A percentile compares a stretch with the other conserved stretches of the same genome.
phyloP scores from a whole-genome alignment of 1,140 invertebrate species.

The Drosophila punjabiensis region DNA sequence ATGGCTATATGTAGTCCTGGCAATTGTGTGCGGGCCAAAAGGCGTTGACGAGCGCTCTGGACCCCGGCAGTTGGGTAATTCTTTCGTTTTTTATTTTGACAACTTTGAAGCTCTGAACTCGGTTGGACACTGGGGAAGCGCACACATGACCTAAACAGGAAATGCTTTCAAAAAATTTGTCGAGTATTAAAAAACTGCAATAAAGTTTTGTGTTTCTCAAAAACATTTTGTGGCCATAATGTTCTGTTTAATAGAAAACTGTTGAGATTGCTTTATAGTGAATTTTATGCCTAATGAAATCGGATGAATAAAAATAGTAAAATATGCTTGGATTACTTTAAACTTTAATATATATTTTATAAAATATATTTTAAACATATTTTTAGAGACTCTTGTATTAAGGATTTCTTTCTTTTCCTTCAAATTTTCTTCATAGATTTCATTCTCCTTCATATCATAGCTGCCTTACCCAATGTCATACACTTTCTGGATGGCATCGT shows the following conservation, averaged over 20 bases:
- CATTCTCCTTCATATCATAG: conserved; percentile 1
- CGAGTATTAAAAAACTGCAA: not conserved
- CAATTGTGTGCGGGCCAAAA: conserved; percentile 44
- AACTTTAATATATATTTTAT: not conserved
- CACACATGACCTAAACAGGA: not conserved
- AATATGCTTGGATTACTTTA: too few species aligned
- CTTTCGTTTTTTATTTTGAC: conserved; percentile 34
- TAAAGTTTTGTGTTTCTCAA: conserved; percentile 6
- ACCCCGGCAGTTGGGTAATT: conserved; percentile 33
- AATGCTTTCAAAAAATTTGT: conserved; percentile 1
- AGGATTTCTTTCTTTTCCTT: too few species aligned
- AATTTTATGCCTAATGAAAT: not conserved
- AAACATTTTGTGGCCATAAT: not conserved
- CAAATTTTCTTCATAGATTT: not conserved
- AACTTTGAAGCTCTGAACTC: conserved; percentile 22
- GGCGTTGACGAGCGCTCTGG: conserved; percentile 47
- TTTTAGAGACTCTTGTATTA: not conserved
- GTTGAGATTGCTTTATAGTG: not conserved
- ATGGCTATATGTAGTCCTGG: conserved; percentile 31
- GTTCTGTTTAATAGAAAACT: not conserved
- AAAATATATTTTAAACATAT: not conserved
- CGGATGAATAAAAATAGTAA: not conserved
- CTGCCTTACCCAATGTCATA: conserved; percentile 7
- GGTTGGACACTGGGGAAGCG: conserved; percentile 5
- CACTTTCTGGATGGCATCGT: conserved; percentile 43